These are phyloP conservation scores for Patella caerulea DNA, from an alignment of 2,888 invertebrate genomes.

Conservation along the genomic window DNA sequence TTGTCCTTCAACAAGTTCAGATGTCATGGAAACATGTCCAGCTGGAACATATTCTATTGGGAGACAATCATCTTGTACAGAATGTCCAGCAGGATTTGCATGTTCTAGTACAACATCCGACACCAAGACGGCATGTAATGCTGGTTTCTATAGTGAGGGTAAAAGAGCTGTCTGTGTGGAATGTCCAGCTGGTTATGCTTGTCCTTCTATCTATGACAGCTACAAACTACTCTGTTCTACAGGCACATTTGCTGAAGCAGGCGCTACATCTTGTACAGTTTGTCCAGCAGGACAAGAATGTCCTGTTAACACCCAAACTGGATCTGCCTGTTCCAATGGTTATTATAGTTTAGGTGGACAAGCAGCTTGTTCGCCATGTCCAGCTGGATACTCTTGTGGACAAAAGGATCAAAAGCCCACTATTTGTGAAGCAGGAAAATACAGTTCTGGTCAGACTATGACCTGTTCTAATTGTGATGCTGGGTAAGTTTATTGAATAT, in stretches of 20 bases:
- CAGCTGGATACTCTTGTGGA: slow-evolving; percentile 61
- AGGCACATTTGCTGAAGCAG: slow-evolving; percentile 60
- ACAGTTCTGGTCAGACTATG: slow-evolving; percentile 43
- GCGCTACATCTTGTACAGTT: slow-evolving; percentile 51
- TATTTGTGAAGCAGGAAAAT: slow-evolving; percentile 58
- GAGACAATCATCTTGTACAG: slow-evolving; percentile 50
- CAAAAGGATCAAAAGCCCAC: slow-evolving; percentile 43
- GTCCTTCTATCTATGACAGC: slow-evolving; percentile 61
- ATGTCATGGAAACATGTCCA: slow-evolving; percentile 40
- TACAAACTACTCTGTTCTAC: slow-evolving; percentile 45
- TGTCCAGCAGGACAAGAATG: slow-evolving; percentile 66
- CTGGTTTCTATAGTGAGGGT: slow-evolving; percentile 61
- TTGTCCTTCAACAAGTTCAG: slow-evolving; percentile 54
- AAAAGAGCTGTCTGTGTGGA: slow-evolving; percentile 53
- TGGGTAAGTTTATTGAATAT: slow-evolving; percentile 33
- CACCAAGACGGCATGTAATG: slow-evolving; percentile 50
- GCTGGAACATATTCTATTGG: slow-evolving; percentile 59
- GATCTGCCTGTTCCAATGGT: slow-evolving; percentile 56
- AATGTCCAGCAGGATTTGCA: slow-evolving; percentile 61
- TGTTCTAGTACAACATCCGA: slow-evolving; percentile 48
- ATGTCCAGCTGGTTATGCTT: slow-evolving; percentile 65
- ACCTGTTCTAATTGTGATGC: slow-evolving; percentile 49
- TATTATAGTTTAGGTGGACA: slow-evolving; percentile 63
- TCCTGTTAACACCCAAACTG: slow-evolving; percentile 46
- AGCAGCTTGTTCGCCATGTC: slow-evolving; percentile 58